Conservation (phyloP, 2,888 invertebrate genomes). For the Andrena chrysosceles region DNA sequence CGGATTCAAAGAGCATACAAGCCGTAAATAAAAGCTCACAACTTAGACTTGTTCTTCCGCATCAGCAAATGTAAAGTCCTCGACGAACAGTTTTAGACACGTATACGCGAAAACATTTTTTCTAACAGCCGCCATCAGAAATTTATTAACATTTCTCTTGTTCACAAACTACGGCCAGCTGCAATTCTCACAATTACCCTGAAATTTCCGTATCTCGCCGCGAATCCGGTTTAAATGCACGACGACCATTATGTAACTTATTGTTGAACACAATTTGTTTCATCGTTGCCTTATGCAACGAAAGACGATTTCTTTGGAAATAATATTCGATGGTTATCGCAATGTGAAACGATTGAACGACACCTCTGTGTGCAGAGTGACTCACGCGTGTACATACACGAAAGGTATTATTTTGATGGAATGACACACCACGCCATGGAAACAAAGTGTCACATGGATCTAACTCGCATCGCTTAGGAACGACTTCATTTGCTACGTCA, state of each 20-base stretch:
- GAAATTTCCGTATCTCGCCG: constrained; percentile 42
- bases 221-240: constrained; percentile 40
- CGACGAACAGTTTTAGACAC: not conserved
- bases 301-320: constrained; percentile 23
- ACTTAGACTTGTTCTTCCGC: not conserved
- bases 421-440: not conserved
- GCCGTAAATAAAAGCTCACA: no score
- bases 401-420: not conserved
- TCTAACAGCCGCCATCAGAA: not conserved
- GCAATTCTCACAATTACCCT: constrained; percentile 30
- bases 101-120: not conserved
- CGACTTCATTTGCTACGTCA: constrained; percentile 10
- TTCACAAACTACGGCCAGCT: not conserved
- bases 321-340: constrained; percentile 2
- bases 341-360: not conserved
- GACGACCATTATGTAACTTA: constrained; percentile 50
- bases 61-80: not conserved
- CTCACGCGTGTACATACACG: not conserved
- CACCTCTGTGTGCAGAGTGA: not conserved
- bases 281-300: constrained; percentile 7
- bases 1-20: no score
- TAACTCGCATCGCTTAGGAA: not conserved
- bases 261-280: constrained; percentile 37
- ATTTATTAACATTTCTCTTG: constrained; percentile 12
- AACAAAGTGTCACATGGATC: not conserved